Evolutionary conservation across 2,113 vertebrate species (phyloP).

Genomic region (Bothrops jararaca): DNA sequence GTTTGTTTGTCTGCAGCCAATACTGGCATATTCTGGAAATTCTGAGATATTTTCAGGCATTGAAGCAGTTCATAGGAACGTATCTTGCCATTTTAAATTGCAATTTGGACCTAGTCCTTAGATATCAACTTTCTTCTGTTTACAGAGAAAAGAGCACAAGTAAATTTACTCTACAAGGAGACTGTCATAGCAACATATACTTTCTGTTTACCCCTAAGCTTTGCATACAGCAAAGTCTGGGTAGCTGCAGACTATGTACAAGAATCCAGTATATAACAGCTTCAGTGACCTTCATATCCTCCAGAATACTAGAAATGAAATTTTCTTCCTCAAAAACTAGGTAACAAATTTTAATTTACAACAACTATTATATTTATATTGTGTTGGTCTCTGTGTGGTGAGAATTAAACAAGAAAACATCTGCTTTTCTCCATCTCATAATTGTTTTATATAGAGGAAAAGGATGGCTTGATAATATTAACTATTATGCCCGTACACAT

Average conservation of each 20-base stretch:
- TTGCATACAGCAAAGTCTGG: neutral
- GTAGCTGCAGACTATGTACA: neutral
- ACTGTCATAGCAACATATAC: neutral
- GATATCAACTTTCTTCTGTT: neutral
- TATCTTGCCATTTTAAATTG: neutral
- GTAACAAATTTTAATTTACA: constrained; percentile 20
- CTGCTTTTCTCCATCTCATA: constrained; percentile 21
- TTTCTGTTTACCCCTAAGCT: neutral
- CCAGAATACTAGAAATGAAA: constrained; percentile 17
- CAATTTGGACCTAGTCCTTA: neutral
- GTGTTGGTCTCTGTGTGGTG: constrained; percentile 3
- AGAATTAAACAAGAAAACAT: constrained; percentile 27
- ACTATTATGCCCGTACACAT: neutral
- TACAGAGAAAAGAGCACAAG: neutral
- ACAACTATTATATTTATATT: neutral
- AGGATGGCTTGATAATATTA: constrained; percentile 21
- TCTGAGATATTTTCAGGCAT: neutral
- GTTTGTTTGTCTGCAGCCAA: neutral
- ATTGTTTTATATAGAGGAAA: neutral
- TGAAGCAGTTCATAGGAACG: neutral
- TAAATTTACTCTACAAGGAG: neutral
- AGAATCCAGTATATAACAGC: constrained; percentile 40
- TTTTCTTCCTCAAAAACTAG: constrained; percentile 13
- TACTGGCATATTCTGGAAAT: neutral
- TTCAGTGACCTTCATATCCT: constrained; percentile 44